phyloP scores from a whole-genome alignment of 2,113 vertebrate species.

The Cryptotis parvus region DNA sequence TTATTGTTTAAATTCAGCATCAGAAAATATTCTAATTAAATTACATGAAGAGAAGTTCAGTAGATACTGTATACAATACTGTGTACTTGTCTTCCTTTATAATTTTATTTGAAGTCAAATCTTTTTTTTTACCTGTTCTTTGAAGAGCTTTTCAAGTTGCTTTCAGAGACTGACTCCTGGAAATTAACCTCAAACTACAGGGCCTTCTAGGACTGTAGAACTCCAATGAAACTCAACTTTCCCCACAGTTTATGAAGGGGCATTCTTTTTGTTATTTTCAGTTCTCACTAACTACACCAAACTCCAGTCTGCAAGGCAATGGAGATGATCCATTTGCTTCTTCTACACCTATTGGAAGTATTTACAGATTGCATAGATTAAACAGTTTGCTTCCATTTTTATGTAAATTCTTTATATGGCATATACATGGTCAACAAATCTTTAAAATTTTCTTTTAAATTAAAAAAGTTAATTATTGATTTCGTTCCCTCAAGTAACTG shows the following conservation, averaged over 20 bases:
- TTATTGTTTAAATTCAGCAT: neutral
- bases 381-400: neutral
- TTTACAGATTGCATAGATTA: neutral
- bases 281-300: neutral
- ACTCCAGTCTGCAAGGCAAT: neutral
- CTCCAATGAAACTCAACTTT: constrained; percentile 26
- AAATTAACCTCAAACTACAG: constrained; percentile 21
- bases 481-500: constrained; percentile 20
- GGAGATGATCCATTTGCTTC: neutral
- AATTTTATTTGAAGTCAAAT: neutral
- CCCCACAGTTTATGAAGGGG: neutral
- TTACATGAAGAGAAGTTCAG: neutral
- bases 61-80: neutral
- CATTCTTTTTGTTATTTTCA: neutral
- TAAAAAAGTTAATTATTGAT: neutral
- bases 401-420: neutral
- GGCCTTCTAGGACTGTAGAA: neutral
- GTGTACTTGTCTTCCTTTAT: neutral
- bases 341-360: neutral
- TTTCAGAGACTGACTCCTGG: neutral
- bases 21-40: constrained; percentile 15
- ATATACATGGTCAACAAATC: neutral
- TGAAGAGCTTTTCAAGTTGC: neutral
- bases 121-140: constrained; percentile 6
- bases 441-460: constrained; percentile 10